phyloP scores from a whole-genome alignment of 2,888 invertebrate species.

The Pandemis heparana region DNA sequence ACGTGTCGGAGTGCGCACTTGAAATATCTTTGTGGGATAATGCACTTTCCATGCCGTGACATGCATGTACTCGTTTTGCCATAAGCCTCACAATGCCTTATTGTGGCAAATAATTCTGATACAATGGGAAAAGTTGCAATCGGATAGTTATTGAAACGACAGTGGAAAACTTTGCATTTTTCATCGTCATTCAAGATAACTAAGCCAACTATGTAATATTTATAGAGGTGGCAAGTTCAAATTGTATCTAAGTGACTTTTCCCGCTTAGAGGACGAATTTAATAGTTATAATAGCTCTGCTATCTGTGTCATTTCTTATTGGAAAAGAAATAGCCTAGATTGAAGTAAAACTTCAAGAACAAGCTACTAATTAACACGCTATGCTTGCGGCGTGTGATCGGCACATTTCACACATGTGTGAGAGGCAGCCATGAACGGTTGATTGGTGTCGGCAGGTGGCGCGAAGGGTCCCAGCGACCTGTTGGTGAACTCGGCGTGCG shows the following conservation, averaged over 20 bases:
- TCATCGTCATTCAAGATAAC: conserved; percentile 29
- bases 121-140: conserved; percentile 39
- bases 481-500: conserved; percentile 71
- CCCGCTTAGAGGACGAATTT: not conserved
- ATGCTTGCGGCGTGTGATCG: conserved; percentile 30
- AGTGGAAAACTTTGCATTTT: conserved; percentile 19
- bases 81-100: conserved; percentile 20
- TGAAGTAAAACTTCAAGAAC: conserved; percentile 36
- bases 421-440: conserved; percentile 15
- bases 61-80: conserved; percentile 10
- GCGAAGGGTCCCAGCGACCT: conserved; percentile 78
- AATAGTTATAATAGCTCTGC: not conserved
- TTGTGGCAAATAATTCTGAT: conserved; percentile 10
- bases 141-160: conserved; percentile 23
- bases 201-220: not conserved
- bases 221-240: conserved; percentile 7
- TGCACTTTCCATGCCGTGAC: conserved; percentile 30
- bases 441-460: conserved; percentile 54
- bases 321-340: conserved; percentile 32
- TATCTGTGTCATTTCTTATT: conserved; percentile 2
- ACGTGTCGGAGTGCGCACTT: conserved; percentile 2
- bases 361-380: conserved; percentile 27
- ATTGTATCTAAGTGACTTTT: not conserved
- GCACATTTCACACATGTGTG: conserved; percentile 31
- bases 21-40: not conserved